A percentile compares a stretch with the other conserved stretches of the same genome.
These are phyloP conservation scores for Reticulitermes lucifugus DNA, from an alignment of 2,888 invertebrate genomes.

Conservation along the genomic window DNA sequence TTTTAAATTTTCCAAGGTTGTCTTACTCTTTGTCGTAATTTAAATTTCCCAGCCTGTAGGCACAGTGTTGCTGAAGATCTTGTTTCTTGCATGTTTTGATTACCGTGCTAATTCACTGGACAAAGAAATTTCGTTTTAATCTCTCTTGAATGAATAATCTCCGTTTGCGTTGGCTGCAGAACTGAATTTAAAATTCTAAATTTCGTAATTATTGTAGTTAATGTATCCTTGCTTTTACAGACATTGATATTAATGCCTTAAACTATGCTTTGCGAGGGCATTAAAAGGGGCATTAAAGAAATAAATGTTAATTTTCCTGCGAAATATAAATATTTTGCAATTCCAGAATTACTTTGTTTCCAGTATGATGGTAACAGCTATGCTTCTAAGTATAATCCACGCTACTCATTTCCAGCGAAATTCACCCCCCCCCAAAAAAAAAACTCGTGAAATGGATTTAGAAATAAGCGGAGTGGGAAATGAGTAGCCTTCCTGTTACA, in stretches of 20 bases:
- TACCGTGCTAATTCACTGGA: too few species aligned
- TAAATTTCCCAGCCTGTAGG: too few species aligned
- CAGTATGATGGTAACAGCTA: not conserved
- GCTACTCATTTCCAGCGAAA: not conserved
- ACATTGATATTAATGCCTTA: not conserved
- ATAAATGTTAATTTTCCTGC: not conserved
- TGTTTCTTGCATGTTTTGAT: too few species aligned
- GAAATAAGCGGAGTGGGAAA: not conserved
- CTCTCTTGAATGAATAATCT: too few species aligned
- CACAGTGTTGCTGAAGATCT: too few species aligned
- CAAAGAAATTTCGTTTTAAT: too few species aligned
- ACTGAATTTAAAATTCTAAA: not conserved
- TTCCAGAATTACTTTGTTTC: not conserved
- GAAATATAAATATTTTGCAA: not conserved
- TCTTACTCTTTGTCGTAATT: too few species aligned
- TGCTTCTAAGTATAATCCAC: not conserved
- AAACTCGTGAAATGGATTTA: conserved; percentile 8
- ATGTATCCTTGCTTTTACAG: not conserved
- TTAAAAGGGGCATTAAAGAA: not conserved
- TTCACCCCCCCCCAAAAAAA: too few species aligned
- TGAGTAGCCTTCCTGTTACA: not conserved
- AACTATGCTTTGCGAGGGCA: not conserved
- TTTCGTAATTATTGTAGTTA: not conserved
- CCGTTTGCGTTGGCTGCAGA: not conserved
- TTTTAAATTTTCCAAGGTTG: too few species aligned